Percentiles rank a stretch among this genome's conserved stretches.
Evolutionary conservation across 1,140 invertebrate species (phyloP).

Genomic region (Papilio dardanus): DNA sequence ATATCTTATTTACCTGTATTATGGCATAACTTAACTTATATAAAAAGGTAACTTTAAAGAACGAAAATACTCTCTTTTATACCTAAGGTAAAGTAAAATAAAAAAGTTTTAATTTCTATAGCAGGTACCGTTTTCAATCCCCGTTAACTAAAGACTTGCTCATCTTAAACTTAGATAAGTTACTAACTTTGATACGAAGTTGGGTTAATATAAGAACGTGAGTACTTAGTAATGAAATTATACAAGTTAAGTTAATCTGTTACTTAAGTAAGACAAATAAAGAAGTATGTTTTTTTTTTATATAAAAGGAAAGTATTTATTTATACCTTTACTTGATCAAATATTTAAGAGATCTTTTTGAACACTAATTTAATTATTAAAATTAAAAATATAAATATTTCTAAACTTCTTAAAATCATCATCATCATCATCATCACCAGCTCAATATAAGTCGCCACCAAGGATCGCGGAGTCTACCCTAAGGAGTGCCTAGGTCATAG

Average conservation of each 20-base stretch:
- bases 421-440: too few species aligned
- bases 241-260: background rate
- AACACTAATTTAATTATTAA: too few species aligned
- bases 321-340: background rate
- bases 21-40: too few species aligned
- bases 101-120: conserved; percentile 13
- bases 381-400: background rate
- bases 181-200: conserved; percentile 14
- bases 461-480: too few species aligned
- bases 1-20: too few species aligned
- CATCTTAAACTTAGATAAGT: conserved; percentile 27
- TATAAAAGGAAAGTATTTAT: background rate
- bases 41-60: background rate
- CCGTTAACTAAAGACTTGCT: conserved; percentile 7
- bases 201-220: conserved; percentile 11
- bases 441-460: too few species aligned
- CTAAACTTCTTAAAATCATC: too few species aligned
- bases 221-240: conserved; percentile 10
- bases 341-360: background rate
- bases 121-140: conserved; percentile 7
- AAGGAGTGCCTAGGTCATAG: too few species aligned
- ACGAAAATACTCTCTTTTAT: background rate
- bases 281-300: background rate
- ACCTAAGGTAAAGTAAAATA: background rate
- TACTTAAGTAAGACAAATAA: background rate